Evolutionary conservation across 2,797 vertebrate species (phyloP), one percentile per base, ranked within the genome.

Genomic region (Sebastes dallii): DNA sequence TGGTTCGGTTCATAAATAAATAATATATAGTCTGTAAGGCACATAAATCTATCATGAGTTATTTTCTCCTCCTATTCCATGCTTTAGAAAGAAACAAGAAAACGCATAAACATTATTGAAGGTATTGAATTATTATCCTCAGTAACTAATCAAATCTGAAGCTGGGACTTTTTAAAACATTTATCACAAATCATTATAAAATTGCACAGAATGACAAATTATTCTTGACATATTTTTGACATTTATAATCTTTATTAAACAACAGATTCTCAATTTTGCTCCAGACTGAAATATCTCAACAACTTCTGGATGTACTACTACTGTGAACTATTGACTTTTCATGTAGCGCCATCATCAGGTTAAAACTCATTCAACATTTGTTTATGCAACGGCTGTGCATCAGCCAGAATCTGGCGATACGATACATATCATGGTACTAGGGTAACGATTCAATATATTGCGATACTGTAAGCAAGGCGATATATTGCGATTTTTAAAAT

Each of bases 41-140:
- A 76, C 36, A 34, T 67, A 13, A 13, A 59, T 59, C 58, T 30
- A 22, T 12, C 24, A 30, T 42, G 22, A 65, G 72, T n/a, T 46
- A 36, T 29, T 46, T 56, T 58, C 18, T 2, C 2, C 2, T 64
- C 22, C 0, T 14, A 27, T 27, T 34, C 0, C 1, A 75, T 30
- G 20, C 52, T 18, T 24, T 50, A 6, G 9, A 59, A 46, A 66
- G 6, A 46, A 24, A 30, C 39, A n/a, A 72, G 8, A 62, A 52
- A 50, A n/a, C 0, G 3, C 30, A 27, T 13, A 61, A 60, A 60
- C 3, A 3, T 11, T 20, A 0, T 22, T 5, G 3, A 58, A 58
- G 8, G 32, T 16, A 29, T 42, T 39, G 2, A 72, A 22, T n/a
- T 72, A 20, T 14, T 13, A 64, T 36, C 12, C 13, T 25, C 22